Base-by-base conservation (phyloP, 2,797 vertebrate species). In the Acanthurus lineatus region DNA sequence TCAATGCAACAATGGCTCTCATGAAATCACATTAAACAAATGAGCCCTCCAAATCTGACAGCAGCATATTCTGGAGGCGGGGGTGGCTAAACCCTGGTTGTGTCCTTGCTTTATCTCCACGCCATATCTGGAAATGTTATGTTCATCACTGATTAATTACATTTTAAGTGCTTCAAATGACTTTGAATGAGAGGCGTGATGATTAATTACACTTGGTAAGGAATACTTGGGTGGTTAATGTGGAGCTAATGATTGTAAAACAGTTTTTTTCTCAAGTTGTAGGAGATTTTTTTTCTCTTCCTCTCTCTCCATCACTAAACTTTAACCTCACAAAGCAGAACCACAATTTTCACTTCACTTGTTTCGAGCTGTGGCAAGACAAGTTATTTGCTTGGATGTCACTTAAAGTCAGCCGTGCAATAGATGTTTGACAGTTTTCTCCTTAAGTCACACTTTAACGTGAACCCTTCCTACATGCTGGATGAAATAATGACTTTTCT, bases 101-200 rank as follows among this genome's bases (percentile, higher is more conserved):
- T 77, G 77, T 88, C 83, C 84, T 84, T 86, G 84, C 64, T 83
- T 89, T 81, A 91, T 88, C 88, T 80, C 66, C 58, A 15, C 62
- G 45, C 59, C 60, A 71, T 92, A 85, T 89, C 76, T 32, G 76
- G 83, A 86, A 87, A 92, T 78, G 83, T 87, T 87, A 81, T 92
- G 91, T 91, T 93, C 90, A 90, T 90, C 75, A 70, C 66, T 79
- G 88, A 91, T 92, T 93, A 93, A 92, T 94, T 92, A 92, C 83
- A 91, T 92, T 94, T 92, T 89, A 94, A 95, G 89, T 87, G 91
- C 91, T 91, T 90, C 71, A 91, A 91, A 91, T 89, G 84, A 93
- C 87, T 93, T 85, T 68, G 83, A 78, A 86, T 86, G 83, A 79
- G 89, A 83, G 79, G 87, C 86, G 72, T 83, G 86, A 90, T 92